Percentiles rank a stretch among this genome's conserved stretches.
phyloP scores from a whole-genome alignment of 2,113 vertebrate genomes.

The Gambusia affinis region DNA sequence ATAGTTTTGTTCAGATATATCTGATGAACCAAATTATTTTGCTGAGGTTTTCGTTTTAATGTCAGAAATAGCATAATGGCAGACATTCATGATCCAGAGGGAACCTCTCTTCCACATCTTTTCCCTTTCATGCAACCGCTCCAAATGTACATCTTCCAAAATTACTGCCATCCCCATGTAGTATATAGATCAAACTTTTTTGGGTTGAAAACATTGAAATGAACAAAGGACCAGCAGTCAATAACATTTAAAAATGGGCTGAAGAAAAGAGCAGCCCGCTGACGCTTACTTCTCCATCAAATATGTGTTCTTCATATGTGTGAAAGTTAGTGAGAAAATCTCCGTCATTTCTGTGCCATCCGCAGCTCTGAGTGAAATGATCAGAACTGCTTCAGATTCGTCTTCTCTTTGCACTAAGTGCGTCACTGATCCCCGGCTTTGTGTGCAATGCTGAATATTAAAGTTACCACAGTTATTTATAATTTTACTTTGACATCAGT shows the following conservation, averaged over 20 bases:
- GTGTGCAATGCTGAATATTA: slow-evolving; percentile 17
- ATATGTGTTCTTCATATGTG: slow-evolving; percentile 44
- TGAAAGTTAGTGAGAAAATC: slow-evolving; percentile 43
- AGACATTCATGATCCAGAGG: neutral
- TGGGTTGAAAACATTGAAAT: slow-evolving; percentile 8
- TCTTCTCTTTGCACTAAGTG: neutral
- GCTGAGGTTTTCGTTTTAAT: too few relatives aligned
- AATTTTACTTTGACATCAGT: slow-evolving; percentile 22
- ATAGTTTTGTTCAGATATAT: neutral
- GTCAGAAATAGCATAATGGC: neutral
- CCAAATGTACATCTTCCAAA: slow-evolving; percentile 10
- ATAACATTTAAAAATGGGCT: slow-evolving; percentile 41
- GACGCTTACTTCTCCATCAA: slow-evolving; percentile 5
- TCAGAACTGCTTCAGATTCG: neutral
- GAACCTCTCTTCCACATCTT: slow-evolving; percentile 1
- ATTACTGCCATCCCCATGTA: slow-evolving; percentile 17
- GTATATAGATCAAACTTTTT: neutral
- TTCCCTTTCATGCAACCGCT: slow-evolving; percentile 5
- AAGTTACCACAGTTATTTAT: slow-evolving; percentile 36
- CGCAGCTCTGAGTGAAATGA: neutral
- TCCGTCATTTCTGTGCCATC: neutral
- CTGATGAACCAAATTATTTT: neutral
- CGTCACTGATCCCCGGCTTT: neutral
- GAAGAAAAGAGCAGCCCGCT: slow-evolving; percentile 29
- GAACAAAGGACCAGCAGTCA: slow-evolving; percentile 23